A percentile compares a stretch with the other conserved stretches of the same genome.
Evolutionary conservation across 2,113 vertebrate species (phyloP).

Genomic region (Halichoerus grypus): DNA sequence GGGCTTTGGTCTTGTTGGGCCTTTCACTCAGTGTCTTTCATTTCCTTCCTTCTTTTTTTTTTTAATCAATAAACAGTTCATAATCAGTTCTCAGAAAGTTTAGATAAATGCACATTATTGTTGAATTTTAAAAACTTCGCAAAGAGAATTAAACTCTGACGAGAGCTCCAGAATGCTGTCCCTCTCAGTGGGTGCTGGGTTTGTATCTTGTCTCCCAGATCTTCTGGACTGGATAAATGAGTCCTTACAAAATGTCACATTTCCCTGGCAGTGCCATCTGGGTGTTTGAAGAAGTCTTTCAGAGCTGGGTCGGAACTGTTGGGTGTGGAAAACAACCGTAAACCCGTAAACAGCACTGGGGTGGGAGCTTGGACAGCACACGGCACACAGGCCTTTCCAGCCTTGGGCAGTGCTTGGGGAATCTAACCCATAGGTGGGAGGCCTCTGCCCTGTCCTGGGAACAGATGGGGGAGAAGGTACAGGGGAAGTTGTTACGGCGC

Average conservation of each 20-base stretch:
- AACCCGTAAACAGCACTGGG: background rate
- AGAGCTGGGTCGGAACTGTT: background rate
- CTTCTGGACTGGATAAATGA: background rate
- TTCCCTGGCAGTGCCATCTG: constrained; percentile 32
- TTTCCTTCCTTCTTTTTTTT: background rate
- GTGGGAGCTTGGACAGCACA: background rate
- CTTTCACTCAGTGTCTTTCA: background rate
- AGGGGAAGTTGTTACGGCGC: background rate
- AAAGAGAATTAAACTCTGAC: background rate
- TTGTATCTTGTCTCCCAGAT: constrained; percentile 7
- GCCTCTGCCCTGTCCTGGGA: background rate
- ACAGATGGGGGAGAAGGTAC: background rate
- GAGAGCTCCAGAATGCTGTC: background rate
- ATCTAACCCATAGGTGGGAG: background rate
- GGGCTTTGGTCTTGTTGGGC: background rate
- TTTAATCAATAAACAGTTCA: background rate
- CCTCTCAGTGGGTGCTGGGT: background rate
- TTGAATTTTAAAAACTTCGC: background rate
- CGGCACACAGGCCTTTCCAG: background rate
- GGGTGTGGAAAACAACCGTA: background rate
- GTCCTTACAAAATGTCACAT: background rate
- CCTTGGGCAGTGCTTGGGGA: no score
- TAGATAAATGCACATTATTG: background rate
- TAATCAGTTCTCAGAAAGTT: background rate
- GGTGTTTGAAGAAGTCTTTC: background rate